phyloP scores from a whole-genome alignment of 2,797 vertebrate species.

The Decapterus maruadsi region DNA sequence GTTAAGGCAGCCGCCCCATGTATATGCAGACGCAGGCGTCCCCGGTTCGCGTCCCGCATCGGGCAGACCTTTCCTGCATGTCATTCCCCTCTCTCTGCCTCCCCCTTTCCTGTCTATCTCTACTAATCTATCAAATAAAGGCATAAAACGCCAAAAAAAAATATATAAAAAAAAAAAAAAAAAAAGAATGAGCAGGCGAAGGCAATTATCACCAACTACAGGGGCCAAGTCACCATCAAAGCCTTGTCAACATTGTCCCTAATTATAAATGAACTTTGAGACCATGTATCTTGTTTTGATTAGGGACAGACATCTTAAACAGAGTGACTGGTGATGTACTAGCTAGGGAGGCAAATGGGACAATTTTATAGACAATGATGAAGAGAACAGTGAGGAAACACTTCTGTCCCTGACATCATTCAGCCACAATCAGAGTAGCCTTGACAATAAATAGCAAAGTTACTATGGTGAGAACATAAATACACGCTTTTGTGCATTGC shows the following conservation, averaged over 20 bases:
- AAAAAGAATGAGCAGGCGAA: slow-evolving; percentile 57
- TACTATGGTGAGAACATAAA: slow-evolving; percentile 58
- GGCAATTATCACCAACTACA: slow-evolving; percentile 60
- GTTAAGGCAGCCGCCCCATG: too few relatives aligned
- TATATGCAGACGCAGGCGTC: too few relatives aligned
- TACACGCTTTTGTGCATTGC: slow-evolving; percentile 18
- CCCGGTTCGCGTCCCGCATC: too few relatives aligned
- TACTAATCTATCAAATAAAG: too few relatives aligned
- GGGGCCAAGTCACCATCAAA: slow-evolving; percentile 56
- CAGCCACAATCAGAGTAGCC: slow-evolving; percentile 42
- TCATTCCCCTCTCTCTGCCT: too few relatives aligned
- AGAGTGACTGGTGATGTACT: slow-evolving; percentile 55
- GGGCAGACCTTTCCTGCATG: too few relatives aligned
- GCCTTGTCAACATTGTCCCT: slow-evolving; percentile 39
- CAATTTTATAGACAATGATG: slow-evolving; percentile 58
- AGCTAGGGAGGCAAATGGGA: slow-evolving; percentile 44
- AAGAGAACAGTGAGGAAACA: slow-evolving; percentile 57
- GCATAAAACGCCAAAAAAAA: too few relatives aligned
- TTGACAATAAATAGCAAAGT: slow-evolving; percentile 41
- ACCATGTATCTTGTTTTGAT: slow-evolving; percentile 58
- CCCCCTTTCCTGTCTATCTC: too few relatives aligned
- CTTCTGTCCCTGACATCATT: slow-evolving; percentile 51
- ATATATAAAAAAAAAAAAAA: too few relatives aligned
- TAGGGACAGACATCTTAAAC: slow-evolving; percentile 55
- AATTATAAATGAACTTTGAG: slow-evolving; percentile 44